Base-by-base conservation (phyloP, 2,888 invertebrate genomes). In the Augochlorella aurata region DNA sequence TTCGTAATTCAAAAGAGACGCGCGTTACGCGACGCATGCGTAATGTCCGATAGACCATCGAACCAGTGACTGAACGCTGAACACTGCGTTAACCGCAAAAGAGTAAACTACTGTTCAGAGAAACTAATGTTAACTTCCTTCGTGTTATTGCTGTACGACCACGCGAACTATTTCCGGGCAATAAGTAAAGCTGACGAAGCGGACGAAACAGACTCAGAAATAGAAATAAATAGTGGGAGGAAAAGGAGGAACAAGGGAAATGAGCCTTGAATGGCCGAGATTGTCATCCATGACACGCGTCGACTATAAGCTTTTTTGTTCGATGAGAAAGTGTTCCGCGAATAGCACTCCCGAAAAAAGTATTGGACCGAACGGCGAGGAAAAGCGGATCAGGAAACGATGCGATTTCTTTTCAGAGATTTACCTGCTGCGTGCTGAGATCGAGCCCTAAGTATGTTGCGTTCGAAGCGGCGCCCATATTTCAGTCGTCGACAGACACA, bases 371-470 rank as follows among this genome's bases (percentile, higher is more conserved):
- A 18, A 69, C 21, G n/a, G 9, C 16, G 21, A 10, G 21, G 63
- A 54, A 18, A 47, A 68, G 18, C 14, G 7, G 47, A 8, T 47
- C n/a, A 54, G n/a, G 12, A 18, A 10, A 12, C 21, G 2, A 47
- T 58, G 61, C 9, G 18, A 50, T 52, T 44, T 38, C 9, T 63
- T 63, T 44, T 76, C 58, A 21, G 52, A 10, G 38, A 14, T 94
- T 94, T 94, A 97, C 97, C 96, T 97, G 97, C 94, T 98, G 97
- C 29, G 98, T 97, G 93, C 97, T 97, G 92, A 97, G 95, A 95
- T 98, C 98, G 90, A 98, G 95, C 79, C 97, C 97, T 90, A 98
- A 95, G 94, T 96, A 97, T 88, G 96, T 96, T 92, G 94, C 94
- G 85, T 88, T 87, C 81, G 87, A 81, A 79, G 90, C 74, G 79